phyloP scores from a whole-genome alignment of 37 sponge, comb jelly and placozoan genomes.

The Mnemiopsis leidyi region DNA sequence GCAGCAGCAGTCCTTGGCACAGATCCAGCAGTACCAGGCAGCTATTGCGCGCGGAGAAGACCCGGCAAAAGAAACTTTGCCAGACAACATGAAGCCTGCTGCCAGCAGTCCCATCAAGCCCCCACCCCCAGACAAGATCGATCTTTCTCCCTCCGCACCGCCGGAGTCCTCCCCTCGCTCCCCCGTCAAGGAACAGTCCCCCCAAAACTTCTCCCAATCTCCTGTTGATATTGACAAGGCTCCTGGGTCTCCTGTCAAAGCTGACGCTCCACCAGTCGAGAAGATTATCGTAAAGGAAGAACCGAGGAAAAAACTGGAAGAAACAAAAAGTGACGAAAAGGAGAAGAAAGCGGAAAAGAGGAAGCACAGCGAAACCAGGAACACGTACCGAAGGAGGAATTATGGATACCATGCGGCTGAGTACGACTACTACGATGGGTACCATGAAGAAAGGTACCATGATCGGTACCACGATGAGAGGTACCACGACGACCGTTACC shows the following conservation, averaged over 20 bases:
- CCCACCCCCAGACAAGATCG: background rate
- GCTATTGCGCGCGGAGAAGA: conserved; percentile 48
- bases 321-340: background rate
- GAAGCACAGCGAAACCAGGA: background rate
- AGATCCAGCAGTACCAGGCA: conserved; percentile 33
- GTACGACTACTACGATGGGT: background rate
- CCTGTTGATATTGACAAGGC: background rate
- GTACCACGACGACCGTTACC: background rate
- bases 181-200: background rate
- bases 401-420: background rate
- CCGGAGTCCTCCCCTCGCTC: background rate
- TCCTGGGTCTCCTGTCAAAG: background rate
- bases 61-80: conserved; percentile 45
- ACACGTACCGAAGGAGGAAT: conserved; percentile 8
- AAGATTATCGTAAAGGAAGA: conserved; percentile 12
- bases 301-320: background rate
- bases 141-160: background rate
- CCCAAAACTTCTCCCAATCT: background rate
- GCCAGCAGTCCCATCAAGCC: background rate
- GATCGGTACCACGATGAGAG: background rate
- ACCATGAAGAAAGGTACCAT: background rate
- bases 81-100: conserved; percentile 42
- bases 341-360: conserved; percentile 57
- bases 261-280: background rate
- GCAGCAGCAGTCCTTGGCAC: conserved; percentile 64